A percentile compares a stretch with the other conserved stretches of the same genome.
phyloP scores from a whole-genome alignment of 2,797 vertebrate genomes.

The Mus minutoides region DNA sequence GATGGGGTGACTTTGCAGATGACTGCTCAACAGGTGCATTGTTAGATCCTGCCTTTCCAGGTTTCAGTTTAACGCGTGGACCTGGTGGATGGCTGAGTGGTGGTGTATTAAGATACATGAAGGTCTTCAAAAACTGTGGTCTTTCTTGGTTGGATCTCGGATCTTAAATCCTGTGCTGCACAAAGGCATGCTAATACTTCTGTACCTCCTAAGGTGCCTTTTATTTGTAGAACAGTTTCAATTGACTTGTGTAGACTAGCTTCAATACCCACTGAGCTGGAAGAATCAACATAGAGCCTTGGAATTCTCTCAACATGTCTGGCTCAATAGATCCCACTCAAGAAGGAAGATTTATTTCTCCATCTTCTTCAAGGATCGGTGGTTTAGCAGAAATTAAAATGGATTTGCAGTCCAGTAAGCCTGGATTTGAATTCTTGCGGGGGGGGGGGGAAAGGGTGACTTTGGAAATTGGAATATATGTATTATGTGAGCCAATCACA shows the following conservation, averaged over 20 bases:
- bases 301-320: background rate
- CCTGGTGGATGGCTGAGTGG: background rate
- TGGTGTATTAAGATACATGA: background rate
- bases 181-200: background rate
- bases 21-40: background rate
- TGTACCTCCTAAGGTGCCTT: background rate
- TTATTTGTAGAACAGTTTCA: conserved; percentile 7
- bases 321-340: background rate
- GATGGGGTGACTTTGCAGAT: background rate
- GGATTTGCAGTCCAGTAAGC: background rate
- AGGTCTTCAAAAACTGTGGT: background rate
- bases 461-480: conserved; percentile 30
- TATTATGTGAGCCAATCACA: background rate
- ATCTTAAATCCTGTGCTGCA: background rate
- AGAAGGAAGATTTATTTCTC: conserved; percentile 11
- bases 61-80: background rate
- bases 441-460: background rate
- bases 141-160: conserved; percentile 41
- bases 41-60: background rate
- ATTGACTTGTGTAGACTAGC: background rate
- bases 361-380: conserved; percentile 11
- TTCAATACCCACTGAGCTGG: background rate
- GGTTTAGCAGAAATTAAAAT: background rate
- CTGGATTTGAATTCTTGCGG: background rate
- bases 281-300: background rate